Evolutionary conservation across 1,140 invertebrate genomes (phyloP), one percentile per base, ranked within the genome.

Genomic region (Drosophila trapezifrons): DNA sequence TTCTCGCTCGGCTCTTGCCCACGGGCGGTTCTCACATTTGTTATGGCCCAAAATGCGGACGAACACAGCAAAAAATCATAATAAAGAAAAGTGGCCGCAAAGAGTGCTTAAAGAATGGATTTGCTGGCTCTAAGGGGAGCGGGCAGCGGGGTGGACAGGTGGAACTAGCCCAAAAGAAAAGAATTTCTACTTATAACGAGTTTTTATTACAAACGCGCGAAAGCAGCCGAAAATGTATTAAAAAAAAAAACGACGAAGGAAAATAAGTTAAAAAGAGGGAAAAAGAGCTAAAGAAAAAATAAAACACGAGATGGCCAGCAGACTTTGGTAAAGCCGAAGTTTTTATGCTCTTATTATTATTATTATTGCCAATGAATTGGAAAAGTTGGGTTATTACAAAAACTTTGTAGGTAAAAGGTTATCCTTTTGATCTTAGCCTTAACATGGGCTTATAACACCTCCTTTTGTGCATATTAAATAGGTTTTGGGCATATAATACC

Each of bases 181-280:
- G 83, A 87, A 87, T 89, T 87, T 87, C 83, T 87, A 86, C 83
- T 86, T 86, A 86, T 86, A 86, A 87, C 83, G 83, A 86, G 83
- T 86, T 86, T 86, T 86, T 86, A 86, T 86, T 86, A 87, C 83
- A 86, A 86, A 87, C 76, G 83, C 83, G 83, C 83, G 76, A 83
- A 84, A 84, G 80, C 80, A 76, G 66, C 79, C 79, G 67, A 87
- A 86, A 86, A 86, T 83, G 79, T 85, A 85, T 85, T 85, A 85
- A 85, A 62, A 73, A 43, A 76, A 58, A 63, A 62, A 57, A 69
- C 62, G 59, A 65, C 67, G 54, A 75, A 67, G 70, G 74, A 82
- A 82, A 82, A 75, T 78, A 82, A 37, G 32, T 54, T 54, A n/a
- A 54, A 54, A 54, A 22, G 51, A n/a, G 32, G 42, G 51, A 32